Percentiles rank a stretch among this genome's conserved stretches.
phyloP scores from a whole-genome alignment of 1,140 invertebrate genomes.

The Drosophila sturtevanti region DNA sequence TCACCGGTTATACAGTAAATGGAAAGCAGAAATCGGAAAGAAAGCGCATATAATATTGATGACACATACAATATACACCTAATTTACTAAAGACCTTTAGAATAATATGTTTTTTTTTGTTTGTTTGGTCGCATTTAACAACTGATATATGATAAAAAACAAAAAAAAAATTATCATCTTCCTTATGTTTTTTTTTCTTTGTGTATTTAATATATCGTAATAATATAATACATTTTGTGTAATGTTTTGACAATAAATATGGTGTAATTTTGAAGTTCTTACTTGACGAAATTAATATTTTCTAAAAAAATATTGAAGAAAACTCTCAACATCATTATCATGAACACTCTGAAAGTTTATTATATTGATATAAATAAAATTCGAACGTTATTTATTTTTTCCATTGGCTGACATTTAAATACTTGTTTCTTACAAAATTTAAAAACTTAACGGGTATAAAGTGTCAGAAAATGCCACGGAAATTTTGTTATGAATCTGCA shows the following conservation, averaged over 20 bases:
- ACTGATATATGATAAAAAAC: not conserved
- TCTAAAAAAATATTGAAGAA: no score
- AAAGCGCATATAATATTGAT: slow-evolving; percentile 28
- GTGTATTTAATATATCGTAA: slow-evolving; percentile 68
- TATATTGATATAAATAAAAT: no score
- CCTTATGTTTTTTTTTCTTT: slow-evolving; percentile 50
- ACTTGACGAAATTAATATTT: no score
- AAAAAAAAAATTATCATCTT: slow-evolving; percentile 50
- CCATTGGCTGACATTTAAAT: no score
- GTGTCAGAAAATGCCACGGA: not conserved
- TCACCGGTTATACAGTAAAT: slow-evolving; percentile 55
- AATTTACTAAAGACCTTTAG: slow-evolving; percentile 45
- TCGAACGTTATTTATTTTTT: no score
- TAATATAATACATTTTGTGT: slow-evolving; percentile 43
- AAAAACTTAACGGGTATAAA: not conserved
- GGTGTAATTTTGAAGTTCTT: slow-evolving; percentile 57
- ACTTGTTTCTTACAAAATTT: not conserved
- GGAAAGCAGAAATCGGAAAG: not conserved
- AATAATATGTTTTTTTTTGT: slow-evolving; percentile 38
- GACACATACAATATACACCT: slow-evolving; percentile 48
- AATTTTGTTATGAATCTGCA: not conserved
- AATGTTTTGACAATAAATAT: slow-evolving; percentile 74
- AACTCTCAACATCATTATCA: no score
- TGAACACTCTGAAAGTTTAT: no score
- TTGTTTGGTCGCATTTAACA: slow-evolving; percentile 53